Conservation (phyloP, 1,140 invertebrate species). For the Neodiprion pinetum region DNA sequence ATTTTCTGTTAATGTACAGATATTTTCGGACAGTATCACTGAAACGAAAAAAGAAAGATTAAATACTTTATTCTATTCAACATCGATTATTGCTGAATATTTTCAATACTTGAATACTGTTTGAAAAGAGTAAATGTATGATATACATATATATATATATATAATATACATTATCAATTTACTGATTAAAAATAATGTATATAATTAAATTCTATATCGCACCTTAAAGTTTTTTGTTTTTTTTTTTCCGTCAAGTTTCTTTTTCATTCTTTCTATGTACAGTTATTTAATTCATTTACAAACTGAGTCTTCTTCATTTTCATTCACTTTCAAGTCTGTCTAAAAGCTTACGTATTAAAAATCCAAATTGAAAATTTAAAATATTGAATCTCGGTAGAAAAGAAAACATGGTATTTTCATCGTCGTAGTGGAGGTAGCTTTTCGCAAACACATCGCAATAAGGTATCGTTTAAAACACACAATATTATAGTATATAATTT, state of each 20-base stretch:
- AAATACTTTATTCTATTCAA: background rate
- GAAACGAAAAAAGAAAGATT: too few relatives aligned
- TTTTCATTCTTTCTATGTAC: background rate
- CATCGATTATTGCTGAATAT: too few relatives aligned
- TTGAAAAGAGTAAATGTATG: background rate
- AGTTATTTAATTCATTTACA: background rate
- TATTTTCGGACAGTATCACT: too few relatives aligned
- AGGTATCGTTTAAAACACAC: background rate
- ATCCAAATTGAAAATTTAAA: background rate
- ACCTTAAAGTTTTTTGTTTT: background rate
- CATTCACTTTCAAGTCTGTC: background rate
- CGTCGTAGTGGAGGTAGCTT: background rate
- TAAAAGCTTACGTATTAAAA: background rate
- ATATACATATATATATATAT: background rate
- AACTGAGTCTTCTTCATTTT: background rate
- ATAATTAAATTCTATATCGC: background rate
- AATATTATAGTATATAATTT: background rate
- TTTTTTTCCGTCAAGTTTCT: background rate
- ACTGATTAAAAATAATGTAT: background rate
- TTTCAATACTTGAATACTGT: background rate
- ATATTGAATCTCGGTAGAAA: background rate
- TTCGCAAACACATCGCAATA: background rate
- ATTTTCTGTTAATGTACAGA: too few relatives aligned
- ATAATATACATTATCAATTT: background rate
- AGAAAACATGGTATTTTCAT: background rate